phyloP scores from a whole-genome alignment of 2,797 vertebrate genomes.

The Phataginus tetradactyla region DNA sequence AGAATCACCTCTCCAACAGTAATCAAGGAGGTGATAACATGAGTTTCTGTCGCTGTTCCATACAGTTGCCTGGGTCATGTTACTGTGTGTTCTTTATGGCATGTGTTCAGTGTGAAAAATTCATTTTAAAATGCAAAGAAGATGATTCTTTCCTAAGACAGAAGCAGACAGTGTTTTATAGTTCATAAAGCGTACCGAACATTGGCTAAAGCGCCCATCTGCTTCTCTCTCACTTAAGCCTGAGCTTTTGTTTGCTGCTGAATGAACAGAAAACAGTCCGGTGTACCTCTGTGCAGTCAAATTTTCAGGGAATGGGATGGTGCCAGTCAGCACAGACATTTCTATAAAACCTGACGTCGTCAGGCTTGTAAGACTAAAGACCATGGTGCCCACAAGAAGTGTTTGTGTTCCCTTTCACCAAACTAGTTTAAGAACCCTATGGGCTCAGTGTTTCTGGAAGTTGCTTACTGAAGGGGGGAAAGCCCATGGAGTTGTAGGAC shows the following conservation, averaged over 20 bases:
- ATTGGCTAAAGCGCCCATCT: background rate
- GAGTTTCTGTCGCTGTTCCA: background rate
- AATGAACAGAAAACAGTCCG: background rate
- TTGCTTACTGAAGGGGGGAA: background rate
- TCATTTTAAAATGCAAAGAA: slow-evolving; percentile 21
- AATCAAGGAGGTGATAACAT: background rate
- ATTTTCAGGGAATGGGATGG: background rate
- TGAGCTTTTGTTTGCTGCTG: background rate
- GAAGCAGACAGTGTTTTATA: background rate
- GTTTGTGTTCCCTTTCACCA: background rate
- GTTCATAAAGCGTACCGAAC: background rate
- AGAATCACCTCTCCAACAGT: background rate
- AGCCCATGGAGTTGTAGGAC: background rate
- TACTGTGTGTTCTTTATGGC: background rate
- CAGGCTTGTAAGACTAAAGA: background rate
- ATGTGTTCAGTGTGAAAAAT: background rate
- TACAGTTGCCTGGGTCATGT: background rate
- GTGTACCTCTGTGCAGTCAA: background rate
- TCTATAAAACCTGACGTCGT: background rate
- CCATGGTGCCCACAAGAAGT: background rate
- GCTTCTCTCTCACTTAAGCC: background rate
- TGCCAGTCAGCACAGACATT: background rate
- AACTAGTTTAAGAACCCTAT: background rate
- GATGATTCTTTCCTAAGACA: background rate
- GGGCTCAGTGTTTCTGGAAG: background rate